Base-by-base conservation (phyloP, 1,140 invertebrate genomes). In the Meloidogyne floridensis region DNA sequence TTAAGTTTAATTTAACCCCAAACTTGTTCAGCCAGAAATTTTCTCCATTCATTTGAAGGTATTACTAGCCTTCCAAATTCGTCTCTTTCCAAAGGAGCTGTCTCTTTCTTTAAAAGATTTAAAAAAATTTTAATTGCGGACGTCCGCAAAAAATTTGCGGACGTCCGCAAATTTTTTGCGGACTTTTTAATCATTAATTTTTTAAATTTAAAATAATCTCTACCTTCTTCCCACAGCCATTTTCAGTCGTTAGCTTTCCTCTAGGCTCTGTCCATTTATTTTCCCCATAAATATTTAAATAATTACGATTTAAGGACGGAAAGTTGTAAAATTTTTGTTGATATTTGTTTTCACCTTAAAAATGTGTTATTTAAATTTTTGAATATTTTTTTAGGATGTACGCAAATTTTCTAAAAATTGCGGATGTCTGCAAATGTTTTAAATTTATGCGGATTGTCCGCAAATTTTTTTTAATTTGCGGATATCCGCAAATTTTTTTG, bases 31-130 rank as follows among this genome's bases (percentile, higher is more conserved):
- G 59, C 59, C 2, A 65, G 59, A 6, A 65, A 65, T 65, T n/a
- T 65, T 65, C 59, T 65, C 59, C 59, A 65, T 65, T 65, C 15
- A 18, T 18, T 65, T 65, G 59, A 65, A 6, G 59, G 15, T 65
- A 65, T 65, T n/a, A 65, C n/a, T 65, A 65, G 7, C 59, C 59
- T 65, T 6, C 59, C 59, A 65, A 5, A 65, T 65, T 11, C 10
- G n/a, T 65, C 59, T 65, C 59, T 65, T 65, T 65, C 59, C n/a
- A 65, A 65, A n/a, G 59, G n/a, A 65, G 15, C n/a, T 65, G 59
- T 65, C n/a, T 18, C n/a, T 18, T 65, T 65, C n/a, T 65, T 65
- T 65, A n/a, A 65, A 65, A 65, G n/a, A 3, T 7, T n/a, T 7
- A n/a, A 65, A 65, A 13, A 32, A 2, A 2, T 32, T 32, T 32